Percentiles rank a stretch among this genome's conserved stretches.
phyloP scores from a whole-genome alignment of 2,888 invertebrate genomes.

The Stenotaenia linearis region DNA sequence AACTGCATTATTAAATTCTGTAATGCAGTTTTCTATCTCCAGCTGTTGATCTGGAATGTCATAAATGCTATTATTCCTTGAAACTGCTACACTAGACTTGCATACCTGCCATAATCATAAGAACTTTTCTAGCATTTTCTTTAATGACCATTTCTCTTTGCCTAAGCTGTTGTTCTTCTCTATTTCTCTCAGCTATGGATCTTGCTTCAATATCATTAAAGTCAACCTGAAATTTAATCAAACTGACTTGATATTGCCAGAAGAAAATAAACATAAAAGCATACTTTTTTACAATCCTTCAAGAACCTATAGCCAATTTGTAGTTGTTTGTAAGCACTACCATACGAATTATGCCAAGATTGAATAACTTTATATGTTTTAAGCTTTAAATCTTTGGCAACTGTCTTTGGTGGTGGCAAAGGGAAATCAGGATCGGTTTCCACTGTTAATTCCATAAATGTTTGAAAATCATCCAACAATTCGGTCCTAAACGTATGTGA shows the following conservation, averaged over 20 bases:
- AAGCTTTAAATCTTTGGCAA: conserved; percentile 49
- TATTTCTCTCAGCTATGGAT: conserved; percentile 43
- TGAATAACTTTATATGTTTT: conserved; percentile 50
- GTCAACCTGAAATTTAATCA: conserved; percentile 48
- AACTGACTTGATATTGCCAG: too few relatives aligned
- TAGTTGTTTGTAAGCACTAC: conserved; percentile 50
- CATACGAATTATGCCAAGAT: conserved; percentile 52
- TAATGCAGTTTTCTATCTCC: conserved; percentile 45
- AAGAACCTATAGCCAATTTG: conserved; percentile 50
- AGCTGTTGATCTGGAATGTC: conserved; percentile 40
- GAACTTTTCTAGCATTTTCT: conserved; percentile 43
- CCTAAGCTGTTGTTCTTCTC: conserved; percentile 43
- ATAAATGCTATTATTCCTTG: too few relatives aligned
- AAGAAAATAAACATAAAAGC: not conserved
- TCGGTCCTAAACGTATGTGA: conserved; percentile 53
- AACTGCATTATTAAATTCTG: conserved; percentile 48
- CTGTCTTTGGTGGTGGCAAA: conserved; percentile 52
- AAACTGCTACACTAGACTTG: not conserved
- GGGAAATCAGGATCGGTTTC: conserved; percentile 49
- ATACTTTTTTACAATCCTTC: conserved; percentile 47
- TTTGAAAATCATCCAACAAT: conserved; percentile 49
- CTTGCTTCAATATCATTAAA: conserved; percentile 47
- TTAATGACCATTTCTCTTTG: conserved; percentile 41
- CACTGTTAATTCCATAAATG: conserved; percentile 50
- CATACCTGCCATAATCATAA: conserved; percentile 44